Base-by-base conservation (phyloP, 2,113 vertebrate species). In the Macquaria australasica region DNA sequence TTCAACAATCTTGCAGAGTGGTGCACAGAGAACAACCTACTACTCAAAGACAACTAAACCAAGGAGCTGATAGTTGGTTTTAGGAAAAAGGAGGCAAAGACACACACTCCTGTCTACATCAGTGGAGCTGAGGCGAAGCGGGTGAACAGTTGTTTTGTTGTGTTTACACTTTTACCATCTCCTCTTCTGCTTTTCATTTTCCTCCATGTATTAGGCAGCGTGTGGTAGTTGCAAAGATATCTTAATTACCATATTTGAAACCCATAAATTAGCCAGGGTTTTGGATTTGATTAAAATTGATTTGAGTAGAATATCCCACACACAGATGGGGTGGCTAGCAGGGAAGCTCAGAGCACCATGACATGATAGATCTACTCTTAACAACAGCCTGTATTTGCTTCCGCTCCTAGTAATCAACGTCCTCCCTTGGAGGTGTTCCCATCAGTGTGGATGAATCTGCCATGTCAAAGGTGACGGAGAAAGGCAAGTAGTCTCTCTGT, bases 391-490 rank as follows among this genome's bases (percentile, higher is more conserved):
- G n/a, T 60, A 79, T 73, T 83, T 78, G 60, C 62, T 73, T 75
- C 48, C 5, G 2, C 58, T 67, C 31, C 34, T 18, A 51, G 59
- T 89, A 64, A 85, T 83, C 64, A 77, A 62, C 11, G 11, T 67
- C 58, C 71, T 73, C 68, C 39, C 59, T 41, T 67, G 45, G 75
- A 74, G 31, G 50, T 21, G 3, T 66, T 83, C 66, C 62, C 45
- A 67, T 83, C 71, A 12, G 25, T 31, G 55, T 16, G 37, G 73
- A 82, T 68, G 53, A 59, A 79, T 85, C 56, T 73, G 25, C 70
- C 69, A 53, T 77, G 82, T 84, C 77, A 80, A 86, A 82, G 73
- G 83, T 73, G 80, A 59, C 16, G 23, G 43, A 59, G 45, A 71
- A 73, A 77, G 51, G 68, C 39, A 14, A 41, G 73, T 34, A 20